Percentiles rank a stretch among this genome's conserved stretches.
Conservation (phyloP, 2,888 invertebrate genomes). For the Sinopyrophorus schimmeli region DNA sequence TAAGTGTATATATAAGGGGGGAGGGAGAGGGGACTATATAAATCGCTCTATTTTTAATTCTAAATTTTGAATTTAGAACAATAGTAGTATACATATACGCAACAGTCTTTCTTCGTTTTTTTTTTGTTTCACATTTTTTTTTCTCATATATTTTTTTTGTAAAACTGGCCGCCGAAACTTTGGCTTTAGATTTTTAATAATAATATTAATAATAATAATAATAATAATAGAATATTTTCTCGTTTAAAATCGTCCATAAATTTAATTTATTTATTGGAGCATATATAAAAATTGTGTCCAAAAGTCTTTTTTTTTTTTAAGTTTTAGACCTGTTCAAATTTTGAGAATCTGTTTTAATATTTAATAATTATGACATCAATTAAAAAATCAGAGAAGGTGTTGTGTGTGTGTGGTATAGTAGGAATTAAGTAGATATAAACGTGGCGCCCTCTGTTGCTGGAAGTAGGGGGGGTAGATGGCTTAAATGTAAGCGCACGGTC, state of each 20-base stretch:
- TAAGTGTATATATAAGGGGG: no score
- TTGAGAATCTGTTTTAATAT: constrained; percentile 48
- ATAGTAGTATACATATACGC: constrained; percentile 61
- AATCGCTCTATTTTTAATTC: constrained; percentile 45
- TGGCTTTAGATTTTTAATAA: constrained; percentile 56
- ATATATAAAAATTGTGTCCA: constrained; percentile 55
- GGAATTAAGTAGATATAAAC: constrained; percentile 35
- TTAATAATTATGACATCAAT: constrained; percentile 40
- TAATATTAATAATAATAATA: constrained; percentile 43
- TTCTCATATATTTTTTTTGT: no score
- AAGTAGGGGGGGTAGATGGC: no score
- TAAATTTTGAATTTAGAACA: constrained; percentile 55
- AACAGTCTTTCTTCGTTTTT: constrained; percentile 73
- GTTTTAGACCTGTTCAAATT: no score
- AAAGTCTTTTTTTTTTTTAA: constrained; percentile 49
- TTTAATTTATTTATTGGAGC: no score
- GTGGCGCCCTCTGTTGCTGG: no score
- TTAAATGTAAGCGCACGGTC: no score
- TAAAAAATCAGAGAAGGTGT: constrained; percentile 34
- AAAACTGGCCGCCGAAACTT: constrained; percentile 70
- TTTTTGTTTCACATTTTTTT: no score
- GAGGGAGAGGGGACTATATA: no score
- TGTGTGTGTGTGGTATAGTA: no score
- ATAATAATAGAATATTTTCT: no score
- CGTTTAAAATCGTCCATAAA: no score